Conservation (phyloP, 2,797 vertebrate species). For the Erpetoichthys calabaricus region DNA sequence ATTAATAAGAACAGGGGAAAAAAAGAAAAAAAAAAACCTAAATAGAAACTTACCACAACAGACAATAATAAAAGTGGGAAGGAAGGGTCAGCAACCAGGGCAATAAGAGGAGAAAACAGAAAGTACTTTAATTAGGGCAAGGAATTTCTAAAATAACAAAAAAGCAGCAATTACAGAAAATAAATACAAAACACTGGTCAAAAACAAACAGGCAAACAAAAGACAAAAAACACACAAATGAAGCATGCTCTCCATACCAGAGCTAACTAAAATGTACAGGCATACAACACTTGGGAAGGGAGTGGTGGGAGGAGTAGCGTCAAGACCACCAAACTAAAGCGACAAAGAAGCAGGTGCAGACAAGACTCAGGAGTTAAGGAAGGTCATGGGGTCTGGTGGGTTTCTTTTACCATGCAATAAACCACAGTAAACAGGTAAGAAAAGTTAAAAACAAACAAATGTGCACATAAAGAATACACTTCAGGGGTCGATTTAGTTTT, state of each 20-base stretch:
- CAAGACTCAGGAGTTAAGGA: conserved; percentile 27
- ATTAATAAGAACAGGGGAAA: conserved; percentile 21
- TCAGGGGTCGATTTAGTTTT: conserved; percentile 93
- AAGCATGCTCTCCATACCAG: conserved; percentile 45
- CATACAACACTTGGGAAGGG: conserved; percentile 3
- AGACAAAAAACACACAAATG: conserved; percentile 44
- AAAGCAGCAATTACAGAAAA: conserved; percentile 43
- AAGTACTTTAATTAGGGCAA: conserved; percentile 89
- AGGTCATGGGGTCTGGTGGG: conserved; percentile 29
- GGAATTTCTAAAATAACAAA: conserved; percentile 60
- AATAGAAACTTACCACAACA: conserved; percentile 98
- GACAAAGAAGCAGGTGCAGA: conserved; percentile 30
- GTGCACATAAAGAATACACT: conserved; percentile 36
- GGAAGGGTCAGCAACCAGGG: conserved; percentile 91
- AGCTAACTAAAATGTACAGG: conserved; percentile 1
- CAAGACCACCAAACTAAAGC: conserved; percentile 39
- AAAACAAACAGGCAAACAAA: conserved; percentile 30
- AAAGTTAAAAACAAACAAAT: conserved; percentile 36
- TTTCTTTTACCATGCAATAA: conserved; percentile 68
- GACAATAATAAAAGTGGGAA: conserved; percentile 98
- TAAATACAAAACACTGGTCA: conserved; percentile 26
- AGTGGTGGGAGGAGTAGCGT: conserved; percentile 9
- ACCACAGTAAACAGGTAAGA: conserved; percentile 35
- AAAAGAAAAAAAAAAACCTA: conserved; percentile 43
- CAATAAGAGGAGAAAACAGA: conserved; percentile 95